Evolutionary conservation across 2,888 invertebrate species (phyloP), one percentile per base, ranked within the genome.

Genomic region (Lymantria monacha): DNA sequence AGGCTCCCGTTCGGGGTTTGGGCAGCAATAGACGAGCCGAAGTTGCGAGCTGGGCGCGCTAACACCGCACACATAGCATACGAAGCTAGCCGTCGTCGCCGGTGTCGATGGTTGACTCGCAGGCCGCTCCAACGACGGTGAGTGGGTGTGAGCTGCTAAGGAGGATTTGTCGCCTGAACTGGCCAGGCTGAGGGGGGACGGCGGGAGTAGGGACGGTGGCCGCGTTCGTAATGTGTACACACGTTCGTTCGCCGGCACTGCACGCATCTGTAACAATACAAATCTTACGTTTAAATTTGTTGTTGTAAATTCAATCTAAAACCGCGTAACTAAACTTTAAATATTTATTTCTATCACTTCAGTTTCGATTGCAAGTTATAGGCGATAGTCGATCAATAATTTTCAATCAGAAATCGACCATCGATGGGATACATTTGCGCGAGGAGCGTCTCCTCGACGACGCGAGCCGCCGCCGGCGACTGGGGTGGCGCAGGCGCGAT

Each of bases 1-100:
- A 48, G 97, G 96, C 84, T 98, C 97, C 53, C 95, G 92, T 76
- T 97, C 97, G 0, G 95, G 94, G 85, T 97, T 96, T 48, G 95
- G 93, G 78, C 95, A 95, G 86, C 96, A 96, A 85, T 97, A 97
- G 52, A 97, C 93, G 69, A 97, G 93, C 59, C 97, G 93, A 74
- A 96, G 93, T 81, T 95, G 95, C 63, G 95, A 95, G 54, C 95
- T 95, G 53, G 96, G 95, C 76, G 95, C 95, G 76, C 95, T 94
- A 66, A 94, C 93, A 42, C 96, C 96, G 86, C 98, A 98, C 51
- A 96, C 96, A 87, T 97, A 98, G 88, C 98, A 98, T 44, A 97
- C 95, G 85, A 97, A 97, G 47, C 94, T 81, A 41, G 87, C 87
- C 3, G 88, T 85, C 57, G 74, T 62, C 15, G 71, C 49, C 7